A percentile compares a stretch with the other conserved stretches of the same genome.
Evolutionary conservation across 2,888 invertebrate species (phyloP).

Genomic region (Lamproptera curius): DNA sequence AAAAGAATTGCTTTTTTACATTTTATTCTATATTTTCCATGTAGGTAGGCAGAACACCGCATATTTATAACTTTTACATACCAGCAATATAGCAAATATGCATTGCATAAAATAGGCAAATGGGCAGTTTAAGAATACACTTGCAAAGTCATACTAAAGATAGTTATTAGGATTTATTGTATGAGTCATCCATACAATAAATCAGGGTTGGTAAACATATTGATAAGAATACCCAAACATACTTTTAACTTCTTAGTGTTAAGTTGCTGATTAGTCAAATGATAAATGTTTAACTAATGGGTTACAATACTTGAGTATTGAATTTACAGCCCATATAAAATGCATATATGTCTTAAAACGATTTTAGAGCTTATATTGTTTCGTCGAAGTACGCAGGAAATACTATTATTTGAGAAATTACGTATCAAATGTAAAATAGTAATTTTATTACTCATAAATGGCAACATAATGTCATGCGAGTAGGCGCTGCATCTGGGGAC

Average conservation of each 20-base stretch:
- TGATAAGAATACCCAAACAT: slow-evolving; percentile 13
- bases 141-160: too few relatives aligned
- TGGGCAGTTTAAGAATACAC: too few relatives aligned
- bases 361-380: slow-evolving; percentile 4
- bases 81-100: too few relatives aligned
- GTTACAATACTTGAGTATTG: slow-evolving; percentile 14
- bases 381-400: slow-evolving; percentile 9
- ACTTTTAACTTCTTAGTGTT: slow-evolving; percentile 11
- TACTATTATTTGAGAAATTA: slow-evolving; percentile 12
- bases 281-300: slow-evolving; percentile 11
- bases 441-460: slow-evolving; percentile 12
- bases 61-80: neutral
- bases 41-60: neutral
- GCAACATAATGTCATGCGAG: slow-evolving; percentile 15
- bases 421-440: slow-evolving; percentile 10
- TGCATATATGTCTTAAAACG: slow-evolving; percentile 8
- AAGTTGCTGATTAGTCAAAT: too few relatives aligned
- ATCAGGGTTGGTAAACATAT: neutral
- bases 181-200: too few relatives aligned
- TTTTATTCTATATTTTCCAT: neutral
- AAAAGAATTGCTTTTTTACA: neutral
- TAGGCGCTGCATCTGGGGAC: neutral
- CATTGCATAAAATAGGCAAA: too few relatives aligned
- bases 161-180: too few relatives aligned
- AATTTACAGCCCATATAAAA: slow-evolving; percentile 15